Evolutionary conservation across 2,888 invertebrate genomes (phyloP).

Genomic region (Silvanus unidentatus): DNA sequence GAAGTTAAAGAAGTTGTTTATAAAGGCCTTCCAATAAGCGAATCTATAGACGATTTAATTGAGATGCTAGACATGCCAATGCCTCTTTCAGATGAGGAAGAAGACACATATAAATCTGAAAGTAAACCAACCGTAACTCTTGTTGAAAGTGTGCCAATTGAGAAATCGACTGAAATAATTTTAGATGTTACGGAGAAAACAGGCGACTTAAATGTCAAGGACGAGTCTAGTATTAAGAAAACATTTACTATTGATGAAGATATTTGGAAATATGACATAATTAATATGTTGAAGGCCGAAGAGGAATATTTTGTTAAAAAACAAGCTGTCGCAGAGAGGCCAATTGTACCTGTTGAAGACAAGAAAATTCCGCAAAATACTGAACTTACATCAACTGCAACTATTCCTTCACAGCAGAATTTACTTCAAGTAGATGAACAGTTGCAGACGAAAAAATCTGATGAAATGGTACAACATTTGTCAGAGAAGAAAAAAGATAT

Average conservation of each 20-base stretch:
- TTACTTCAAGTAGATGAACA: no score
- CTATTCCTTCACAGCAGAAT: no score
- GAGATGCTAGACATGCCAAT: conserved; percentile 34
- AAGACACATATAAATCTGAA: conserved; percentile 3
- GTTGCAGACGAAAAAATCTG: no score
- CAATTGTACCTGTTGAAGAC: no score
- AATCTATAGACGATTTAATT: conserved; percentile 24
- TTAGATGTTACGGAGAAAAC: conserved; percentile 5
- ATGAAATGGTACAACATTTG: not conserved
- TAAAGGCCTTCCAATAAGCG: conserved; percentile 28
- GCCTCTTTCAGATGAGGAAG: conserved; percentile 32
- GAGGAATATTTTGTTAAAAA: conserved; percentile 14
- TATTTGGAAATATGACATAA: conserved; percentile 19
- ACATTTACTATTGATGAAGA: conserved; percentile 5
- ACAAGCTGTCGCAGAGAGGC: not conserved
- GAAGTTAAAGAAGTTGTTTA: conserved; percentile 13
- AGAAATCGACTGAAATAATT: not conserved
- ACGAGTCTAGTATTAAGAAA: not conserved
- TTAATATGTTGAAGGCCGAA: conserved; percentile 22
- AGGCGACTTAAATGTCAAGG: no score
- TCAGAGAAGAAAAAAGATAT: not conserved
- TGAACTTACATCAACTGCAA: no score
- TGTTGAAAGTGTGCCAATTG: conserved; percentile 4
- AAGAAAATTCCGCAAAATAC: not conserved
- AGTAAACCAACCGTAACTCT: no score